phyloP scores from a whole-genome alignment of 2,113 vertebrate species.

The Ursus arctos region DNA sequence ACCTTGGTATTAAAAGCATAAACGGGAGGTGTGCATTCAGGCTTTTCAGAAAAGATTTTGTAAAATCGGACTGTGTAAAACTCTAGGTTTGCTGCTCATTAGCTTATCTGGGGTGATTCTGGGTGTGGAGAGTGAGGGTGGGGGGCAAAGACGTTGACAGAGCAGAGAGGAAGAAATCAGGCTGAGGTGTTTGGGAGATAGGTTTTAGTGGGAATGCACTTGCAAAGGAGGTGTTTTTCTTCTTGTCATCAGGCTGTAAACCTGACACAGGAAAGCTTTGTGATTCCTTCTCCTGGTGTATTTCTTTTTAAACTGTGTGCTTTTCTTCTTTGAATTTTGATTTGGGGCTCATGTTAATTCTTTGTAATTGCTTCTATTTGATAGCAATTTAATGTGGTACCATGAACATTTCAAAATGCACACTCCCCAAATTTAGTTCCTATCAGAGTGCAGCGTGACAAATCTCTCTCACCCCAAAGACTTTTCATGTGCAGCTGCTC shows the following conservation, averaged over 20 bases:
- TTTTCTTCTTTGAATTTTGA: constrained; percentile 24
- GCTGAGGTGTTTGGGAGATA: neutral
- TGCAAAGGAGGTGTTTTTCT: neutral
- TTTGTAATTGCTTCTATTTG: constrained; percentile 37
- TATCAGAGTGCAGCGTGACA: neutral
- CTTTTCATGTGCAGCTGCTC: neutral
- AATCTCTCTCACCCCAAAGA: neutral
- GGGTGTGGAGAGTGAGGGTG: neutral
- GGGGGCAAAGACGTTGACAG: constrained; percentile 18
- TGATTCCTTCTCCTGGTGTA: neutral
- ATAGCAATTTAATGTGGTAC: neutral
- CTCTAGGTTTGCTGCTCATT: constrained; percentile 37
- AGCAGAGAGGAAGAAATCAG: constrained; percentile 71
- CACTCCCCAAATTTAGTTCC: constrained; percentile 32
- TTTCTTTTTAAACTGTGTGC: neutral
- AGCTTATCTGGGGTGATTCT: constrained; percentile 18
- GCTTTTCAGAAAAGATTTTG: neutral
- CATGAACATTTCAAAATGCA: neutral
- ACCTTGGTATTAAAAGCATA: neutral
- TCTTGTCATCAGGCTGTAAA: neutral
- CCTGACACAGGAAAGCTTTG: neutral
- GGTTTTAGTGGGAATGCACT: constrained; percentile 34
- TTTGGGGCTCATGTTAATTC: constrained; percentile 12
- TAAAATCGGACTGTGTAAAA: neutral
- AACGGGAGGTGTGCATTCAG: neutral